Conservation (phyloP, 2,888 invertebrate genomes). For the Odontothrips loti region DNA sequence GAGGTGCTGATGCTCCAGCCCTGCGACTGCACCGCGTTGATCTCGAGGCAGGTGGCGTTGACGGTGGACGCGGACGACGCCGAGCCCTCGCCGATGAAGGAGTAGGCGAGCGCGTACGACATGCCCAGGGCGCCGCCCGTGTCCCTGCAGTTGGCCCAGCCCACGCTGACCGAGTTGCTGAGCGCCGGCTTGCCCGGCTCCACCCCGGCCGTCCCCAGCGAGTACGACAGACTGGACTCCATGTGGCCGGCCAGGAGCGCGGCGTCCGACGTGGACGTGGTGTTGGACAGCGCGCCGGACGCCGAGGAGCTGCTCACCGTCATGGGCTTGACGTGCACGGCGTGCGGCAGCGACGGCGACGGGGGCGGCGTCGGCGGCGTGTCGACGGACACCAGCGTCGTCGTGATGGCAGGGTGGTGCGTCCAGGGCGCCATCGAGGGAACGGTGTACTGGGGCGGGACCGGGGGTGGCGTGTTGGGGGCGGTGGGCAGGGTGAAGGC, state of each 20-base stretch:
- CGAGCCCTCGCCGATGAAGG: background rate
- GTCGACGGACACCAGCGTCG: background rate
- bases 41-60: conserved; percentile 13
- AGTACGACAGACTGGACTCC: conserved; percentile 19
- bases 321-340: background rate
- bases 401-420: background rate
- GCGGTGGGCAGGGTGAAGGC: background rate
- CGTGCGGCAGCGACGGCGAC: background rate
- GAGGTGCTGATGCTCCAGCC: conserved; percentile 21
- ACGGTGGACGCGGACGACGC: conserved; percentile 1
- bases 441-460: background rate
- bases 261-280: background rate
- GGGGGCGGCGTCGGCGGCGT: background rate
- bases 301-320: conserved; percentile 21
- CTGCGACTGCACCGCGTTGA: conserved; percentile 3
- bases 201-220: background rate
- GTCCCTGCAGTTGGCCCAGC: conserved; percentile 11
- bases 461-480: background rate
- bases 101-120: conserved; percentile 14
- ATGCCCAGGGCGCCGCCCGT: background rate
- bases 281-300: conserved; percentile 17
- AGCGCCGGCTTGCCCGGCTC: background rate
- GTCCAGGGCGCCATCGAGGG: background rate
- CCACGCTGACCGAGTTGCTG: conserved; percentile 4
- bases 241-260: conserved; percentile 1